These are phyloP conservation scores for Limnothrissa miodon DNA, from an alignment of 2,113 vertebrate species.

Conservation along the genomic window DNA sequence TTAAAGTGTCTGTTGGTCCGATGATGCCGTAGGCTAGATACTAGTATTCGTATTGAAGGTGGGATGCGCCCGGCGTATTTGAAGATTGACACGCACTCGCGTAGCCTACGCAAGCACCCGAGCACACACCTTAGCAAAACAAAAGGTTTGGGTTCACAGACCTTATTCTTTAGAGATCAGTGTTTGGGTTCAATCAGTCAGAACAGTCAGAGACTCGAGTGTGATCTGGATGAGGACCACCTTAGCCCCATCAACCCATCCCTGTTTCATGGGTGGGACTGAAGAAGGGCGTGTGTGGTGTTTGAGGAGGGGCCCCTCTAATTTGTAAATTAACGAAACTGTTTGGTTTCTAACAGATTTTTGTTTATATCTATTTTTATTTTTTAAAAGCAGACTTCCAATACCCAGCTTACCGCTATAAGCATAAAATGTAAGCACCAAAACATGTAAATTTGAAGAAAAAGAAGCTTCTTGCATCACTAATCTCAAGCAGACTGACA, in stretches of 20 bases:
- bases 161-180: too few relatives aligned
- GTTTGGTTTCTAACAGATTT: too few relatives aligned
- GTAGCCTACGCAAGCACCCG: neutral
- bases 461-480: neutral
- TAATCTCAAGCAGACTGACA: constrained; percentile 25
- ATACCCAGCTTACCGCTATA: too few relatives aligned
- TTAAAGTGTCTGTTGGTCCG: neutral
- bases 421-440: neutral
- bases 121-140: neutral
- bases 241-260: neutral
- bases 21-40: neutral
- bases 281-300: neutral
- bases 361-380: too few relatives aligned
- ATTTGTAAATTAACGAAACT: too few relatives aligned
- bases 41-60: neutral
- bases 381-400: too few relatives aligned
- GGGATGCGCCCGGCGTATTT: neutral
- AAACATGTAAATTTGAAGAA: neutral
- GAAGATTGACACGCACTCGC: neutral
- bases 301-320: neutral
- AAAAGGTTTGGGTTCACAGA: too few relatives aligned
- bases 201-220: too few relatives aligned
- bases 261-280: neutral
- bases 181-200: too few relatives aligned
- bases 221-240: neutral